Conservation (phyloP, 2,797 vertebrate genomes). For the Monodelphis domestica region DNA sequence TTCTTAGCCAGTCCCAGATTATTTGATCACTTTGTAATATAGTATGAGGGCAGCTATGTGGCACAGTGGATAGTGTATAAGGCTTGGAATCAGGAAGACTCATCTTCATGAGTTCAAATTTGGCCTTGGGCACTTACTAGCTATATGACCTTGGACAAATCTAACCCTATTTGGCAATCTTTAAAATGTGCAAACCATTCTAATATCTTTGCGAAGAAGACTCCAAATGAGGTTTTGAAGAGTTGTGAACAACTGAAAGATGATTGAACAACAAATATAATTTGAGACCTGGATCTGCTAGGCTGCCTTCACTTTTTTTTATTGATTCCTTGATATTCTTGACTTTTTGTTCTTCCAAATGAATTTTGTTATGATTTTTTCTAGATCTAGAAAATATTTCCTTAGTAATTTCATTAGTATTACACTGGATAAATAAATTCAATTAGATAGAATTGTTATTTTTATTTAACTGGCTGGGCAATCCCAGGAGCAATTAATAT, state of each 20-base stretch:
- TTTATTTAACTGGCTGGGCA: neutral
- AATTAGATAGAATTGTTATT: neutral
- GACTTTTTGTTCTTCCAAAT: neutral
- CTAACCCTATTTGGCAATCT: no score
- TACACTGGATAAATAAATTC: neutral
- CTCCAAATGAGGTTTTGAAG: no score
- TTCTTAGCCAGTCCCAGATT: neutral
- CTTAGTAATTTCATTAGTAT: neutral
- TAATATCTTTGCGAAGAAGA: no score
- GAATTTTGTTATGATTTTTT: neutral
- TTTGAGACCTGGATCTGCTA: neutral
- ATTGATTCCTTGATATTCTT: neutral
- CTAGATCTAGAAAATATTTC: neutral
- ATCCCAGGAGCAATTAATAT: neutral
- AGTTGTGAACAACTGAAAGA: no score
- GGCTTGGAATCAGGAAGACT: no score
- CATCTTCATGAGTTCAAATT: no score
- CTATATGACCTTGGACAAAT: no score
- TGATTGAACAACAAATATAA: no score
- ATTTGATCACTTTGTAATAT: neutral
- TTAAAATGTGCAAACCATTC: no score
- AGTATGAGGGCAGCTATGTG: no score
- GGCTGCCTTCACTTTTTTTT: neutral
- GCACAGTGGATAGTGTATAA: no score
- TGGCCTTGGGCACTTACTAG: no score